A percentile compares a stretch with the other conserved stretches of the same genome.
phyloP scores from a whole-genome alignment of 2,113 vertebrate genomes.

The Blennius ocellaris region DNA sequence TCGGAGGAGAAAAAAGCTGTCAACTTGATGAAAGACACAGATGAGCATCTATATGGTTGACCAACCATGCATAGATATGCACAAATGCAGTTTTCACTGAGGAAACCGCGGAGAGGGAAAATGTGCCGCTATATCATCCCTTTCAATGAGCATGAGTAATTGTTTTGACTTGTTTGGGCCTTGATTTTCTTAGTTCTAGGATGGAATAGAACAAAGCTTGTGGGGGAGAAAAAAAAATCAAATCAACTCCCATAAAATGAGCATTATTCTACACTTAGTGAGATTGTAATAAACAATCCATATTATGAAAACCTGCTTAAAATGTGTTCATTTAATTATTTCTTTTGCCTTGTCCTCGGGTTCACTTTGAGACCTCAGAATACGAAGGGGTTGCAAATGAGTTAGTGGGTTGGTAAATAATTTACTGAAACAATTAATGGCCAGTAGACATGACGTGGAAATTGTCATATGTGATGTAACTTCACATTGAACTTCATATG shows the following conservation, averaged over 20 bases:
- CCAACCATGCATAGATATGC: slow-evolving; percentile 86
- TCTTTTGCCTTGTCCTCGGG: background rate
- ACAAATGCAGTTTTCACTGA: slow-evolving; percentile 80
- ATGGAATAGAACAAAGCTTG: slow-evolving; percentile 26
- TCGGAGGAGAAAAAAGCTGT: slow-evolving; percentile 83
- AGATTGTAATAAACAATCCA: too few species aligned
- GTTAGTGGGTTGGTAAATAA: background rate
- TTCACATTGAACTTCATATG: background rate
- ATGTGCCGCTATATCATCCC: slow-evolving; percentile 65
- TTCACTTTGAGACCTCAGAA: slow-evolving; percentile 12
- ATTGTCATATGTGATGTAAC: slow-evolving; percentile 10
- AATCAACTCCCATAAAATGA: slow-evolving; percentile 4
- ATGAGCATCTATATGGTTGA: slow-evolving; percentile 86
- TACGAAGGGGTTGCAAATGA: background rate
- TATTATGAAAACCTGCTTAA: background rate
- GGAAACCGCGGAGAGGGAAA: slow-evolving; percentile 49
- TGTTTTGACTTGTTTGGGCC: slow-evolving; percentile 68
- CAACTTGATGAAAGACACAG: slow-evolving; percentile 88
- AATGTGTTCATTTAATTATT: background rate
- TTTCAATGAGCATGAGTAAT: slow-evolving; percentile 74
- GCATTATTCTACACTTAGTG: background rate
- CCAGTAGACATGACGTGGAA: background rate
- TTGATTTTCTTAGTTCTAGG: slow-evolving; percentile 51
- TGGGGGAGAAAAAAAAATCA: background rate
- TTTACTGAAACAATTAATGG: background rate